Base-by-base conservation (phyloP, 2,797 vertebrate genomes). In the Craterocephalus amniculus region DNA sequence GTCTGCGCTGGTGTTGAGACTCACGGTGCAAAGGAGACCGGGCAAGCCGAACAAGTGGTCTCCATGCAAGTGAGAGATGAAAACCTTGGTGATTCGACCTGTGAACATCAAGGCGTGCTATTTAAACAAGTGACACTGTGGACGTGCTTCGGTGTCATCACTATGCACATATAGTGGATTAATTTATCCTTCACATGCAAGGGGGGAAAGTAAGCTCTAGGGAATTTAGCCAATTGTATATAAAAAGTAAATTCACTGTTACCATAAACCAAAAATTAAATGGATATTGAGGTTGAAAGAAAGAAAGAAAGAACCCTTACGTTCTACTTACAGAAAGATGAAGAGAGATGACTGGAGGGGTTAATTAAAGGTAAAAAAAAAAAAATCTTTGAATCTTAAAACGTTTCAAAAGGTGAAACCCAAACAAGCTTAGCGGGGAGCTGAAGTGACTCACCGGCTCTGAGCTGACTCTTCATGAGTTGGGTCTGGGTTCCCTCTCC, bases 41-140 rank as follows among this genome's bases (percentile, higher is more conserved):
- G 97, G 97, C 1, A 99, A 94, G 0, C 97, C 97, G 36, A 98
- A 99, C 4, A 99, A 55, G 86, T 99, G 97, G 73, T 99, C 97
- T 0, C 97, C 97, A 4, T 99, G 97, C 14, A 99, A 90, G 65
- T 99, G 97, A 1, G 96, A 97, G 62, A 99, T 97, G 88, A 99
- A 99, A 61, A 99, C 94, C 90, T 98, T 99, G 74, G 95, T 95
- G 61, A 99, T 97, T 72, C 91, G 94, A 63, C 96, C 97, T 99
- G 85, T 38, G 38, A 1, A 27, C 40, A 70, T 68, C 76, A 57
- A 22, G 54, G 3, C 1, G 35, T n/a, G 1, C 0, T 56, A 12
- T 26, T 40, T n/a, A 45, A 8, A 66, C 13, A 26, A 6, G 16
- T 4, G 26, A 16, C 16, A 16, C 9, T 11, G 26, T 4, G 11